Conservation (phyloP, 2,797 vertebrate species). For the Tauraco hartlaubi region DNA sequence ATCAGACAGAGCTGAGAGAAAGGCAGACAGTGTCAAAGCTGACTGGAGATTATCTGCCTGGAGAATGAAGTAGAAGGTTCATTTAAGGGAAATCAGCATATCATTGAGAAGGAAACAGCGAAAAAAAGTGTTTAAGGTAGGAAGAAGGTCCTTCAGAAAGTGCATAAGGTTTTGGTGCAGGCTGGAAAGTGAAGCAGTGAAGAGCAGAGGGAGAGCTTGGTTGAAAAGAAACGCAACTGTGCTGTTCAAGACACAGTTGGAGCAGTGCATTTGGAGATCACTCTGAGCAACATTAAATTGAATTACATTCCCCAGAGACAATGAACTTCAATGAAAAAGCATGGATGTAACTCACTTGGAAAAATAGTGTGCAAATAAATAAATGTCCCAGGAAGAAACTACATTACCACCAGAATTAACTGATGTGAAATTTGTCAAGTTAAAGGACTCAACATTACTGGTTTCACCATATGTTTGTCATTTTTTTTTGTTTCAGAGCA, state of each 20-base stretch:
- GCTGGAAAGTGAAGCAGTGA: not conserved
- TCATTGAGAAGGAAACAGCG: not conserved
- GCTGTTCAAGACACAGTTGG: not conserved
- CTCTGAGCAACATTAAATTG: not conserved
- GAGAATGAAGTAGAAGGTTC: not conserved
- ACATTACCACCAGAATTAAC: not conserved
- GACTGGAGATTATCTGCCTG: not conserved
- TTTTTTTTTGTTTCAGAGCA: slow-evolving; percentile 40
- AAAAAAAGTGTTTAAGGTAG: not conserved
- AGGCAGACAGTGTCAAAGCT: not conserved
- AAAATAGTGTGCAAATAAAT: not conserved
- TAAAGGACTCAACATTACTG: slow-evolving; percentile 1
- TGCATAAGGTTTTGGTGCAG: not conserved
- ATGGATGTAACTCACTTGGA: not conserved
- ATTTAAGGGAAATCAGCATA: not conserved
- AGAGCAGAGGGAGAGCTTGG: not conserved
- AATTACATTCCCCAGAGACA: not conserved
- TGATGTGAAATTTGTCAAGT: slow-evolving; percentile 12
- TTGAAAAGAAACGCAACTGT: not conserved
- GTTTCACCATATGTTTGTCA: slow-evolving; percentile 39
- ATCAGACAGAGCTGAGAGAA: not conserved
- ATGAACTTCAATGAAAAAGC: not conserved
- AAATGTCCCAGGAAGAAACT: not conserved
- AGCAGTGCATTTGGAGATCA: not conserved
- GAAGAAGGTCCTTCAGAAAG: not conserved